Base-by-base conservation (phyloP, 2,797 vertebrate species). In the Antennarius maculatus region DNA sequence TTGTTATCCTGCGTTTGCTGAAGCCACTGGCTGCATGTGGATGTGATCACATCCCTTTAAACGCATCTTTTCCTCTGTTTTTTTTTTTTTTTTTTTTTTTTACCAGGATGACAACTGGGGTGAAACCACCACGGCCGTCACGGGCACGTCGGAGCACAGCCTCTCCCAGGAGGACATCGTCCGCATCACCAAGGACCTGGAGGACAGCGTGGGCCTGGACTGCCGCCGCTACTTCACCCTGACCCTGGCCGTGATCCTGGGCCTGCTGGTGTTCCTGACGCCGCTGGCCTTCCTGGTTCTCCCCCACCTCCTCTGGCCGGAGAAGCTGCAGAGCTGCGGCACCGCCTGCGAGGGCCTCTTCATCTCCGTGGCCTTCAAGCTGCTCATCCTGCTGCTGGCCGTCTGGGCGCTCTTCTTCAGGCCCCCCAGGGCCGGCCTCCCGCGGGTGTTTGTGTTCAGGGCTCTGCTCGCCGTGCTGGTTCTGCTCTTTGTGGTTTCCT, bases 91-190 rank as follows among this genome's bases (percentile, higher is more conserved):
- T 15, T 23, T 39, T 6, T 11, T 1, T 43, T 17, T 15, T 48
- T 47, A 56, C n/a, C 60, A 98, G 97, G 97, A 98, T 28, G 97
- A 98, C 91, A 99, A 97, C 94, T 99, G 97, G 97, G 97, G 96
- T 0, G 97, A 98, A 91, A 98, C 97, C 13, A 98, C 97, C 28
- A 99, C 97, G 0, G 97, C 97, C 1, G 93, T 99, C 74, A 99
- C 97, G 0, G 97, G 97, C 63, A 98, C 97, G 0, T 99, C 97
- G 0, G 97, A 98, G 86, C 97, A 96, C 93, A 98, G 97, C 89
- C 94, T 98, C 74, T 99, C 97, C 0, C 96, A 98, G 28, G 97
- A 99, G 90, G 97, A 99, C 92, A 92, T 98, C 37, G 95, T 95
- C 0, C 95, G 96, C 64, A 97, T 98, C 72, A 90, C 97, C 83